Evolutionary conservation across 2,888 invertebrate genomes (phyloP), one percentile per base, ranked within the genome.

Genomic region (Micoletzkya japonica): DNA sequence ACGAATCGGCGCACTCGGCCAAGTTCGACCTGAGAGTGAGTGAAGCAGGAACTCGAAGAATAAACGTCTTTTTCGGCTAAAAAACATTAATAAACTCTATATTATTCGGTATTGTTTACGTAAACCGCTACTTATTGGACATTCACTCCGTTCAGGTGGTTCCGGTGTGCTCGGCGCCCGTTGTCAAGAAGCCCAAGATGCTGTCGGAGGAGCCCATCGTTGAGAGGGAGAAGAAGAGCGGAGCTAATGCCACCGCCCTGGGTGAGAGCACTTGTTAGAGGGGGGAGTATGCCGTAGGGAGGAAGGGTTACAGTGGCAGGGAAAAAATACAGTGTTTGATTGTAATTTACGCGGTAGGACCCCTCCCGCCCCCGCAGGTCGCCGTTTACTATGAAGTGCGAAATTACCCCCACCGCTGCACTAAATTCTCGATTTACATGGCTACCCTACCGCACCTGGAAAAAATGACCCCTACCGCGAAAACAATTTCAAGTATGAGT

Each of bases 171-270:
- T 57, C 71, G 10, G 71, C 64, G 24, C 58, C 66, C 0, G 34
- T 61, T 17, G 71, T 68, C 4, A 76, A 79, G 73, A 74, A 77
- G 60, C 76, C 77, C 52, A 77, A 79, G 59, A 70, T 49, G 32
- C 64, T 66, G 54, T 36, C 37, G 24, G 63, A 63, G 49, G 64
- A 66, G 44, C 44, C 30, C 1, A 37, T 24, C 2, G 34, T 37
- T 30, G 37, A 26, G 20, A 66, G 54, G 64, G 64, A 66, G 54
- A 66, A 66, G 64, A 66, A 66, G 64, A 66, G 36, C 4, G 64
- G 54, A 0, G 64, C 64, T 14, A 28, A 28, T 36, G 64, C 64
- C 1, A 66, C 64, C 26, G 64, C 64, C 54, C 54, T 54, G 17
- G 64, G 64, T 66, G 24, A 6, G 28, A 14, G 24, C 17, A 52